phyloP scores from a whole-genome alignment of 2,113 vertebrate genomes.

The Pelodiscus sinensis region DNA sequence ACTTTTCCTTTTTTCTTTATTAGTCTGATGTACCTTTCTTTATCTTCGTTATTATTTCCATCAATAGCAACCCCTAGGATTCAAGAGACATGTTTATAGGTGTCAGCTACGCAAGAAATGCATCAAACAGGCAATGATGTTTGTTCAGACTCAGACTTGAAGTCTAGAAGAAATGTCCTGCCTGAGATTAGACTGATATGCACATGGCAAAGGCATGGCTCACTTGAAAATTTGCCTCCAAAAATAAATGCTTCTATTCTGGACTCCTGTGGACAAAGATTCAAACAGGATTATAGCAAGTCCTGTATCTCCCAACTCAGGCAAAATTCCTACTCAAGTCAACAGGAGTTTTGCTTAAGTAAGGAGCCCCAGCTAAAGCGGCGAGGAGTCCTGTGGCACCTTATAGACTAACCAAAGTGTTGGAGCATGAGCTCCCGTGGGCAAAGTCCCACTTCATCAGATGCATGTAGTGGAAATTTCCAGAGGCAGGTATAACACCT shows the following conservation, averaged over 20 bases:
- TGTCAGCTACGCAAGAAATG: background rate
- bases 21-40: constrained; percentile 84
- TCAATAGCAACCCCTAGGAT: constrained; percentile 92
- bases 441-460: too few species aligned
- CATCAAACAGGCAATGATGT: background rate
- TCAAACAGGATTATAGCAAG: background rate
- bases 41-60: constrained; percentile 82
- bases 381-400: too few species aligned
- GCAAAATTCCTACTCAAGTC: background rate
- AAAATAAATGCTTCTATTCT: background rate
- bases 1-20: constrained; percentile 96
- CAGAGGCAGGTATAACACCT: too few species aligned
- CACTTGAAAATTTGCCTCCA: background rate
- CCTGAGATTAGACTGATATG: background rate
- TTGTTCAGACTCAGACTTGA: background rate
- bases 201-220: background rate
- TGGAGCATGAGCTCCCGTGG: too few species aligned
- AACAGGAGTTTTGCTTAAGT: background rate
- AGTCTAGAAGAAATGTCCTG: background rate
- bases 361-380: background rate
- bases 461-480: too few species aligned
- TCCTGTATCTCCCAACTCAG: background rate
- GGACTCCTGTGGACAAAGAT: background rate
- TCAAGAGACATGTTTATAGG: background rate
- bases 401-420: too few species aligned